These are phyloP conservation scores for Erebia palarica DNA, from an alignment of 2,888 invertebrate genomes.

Conservation along the genomic window DNA sequence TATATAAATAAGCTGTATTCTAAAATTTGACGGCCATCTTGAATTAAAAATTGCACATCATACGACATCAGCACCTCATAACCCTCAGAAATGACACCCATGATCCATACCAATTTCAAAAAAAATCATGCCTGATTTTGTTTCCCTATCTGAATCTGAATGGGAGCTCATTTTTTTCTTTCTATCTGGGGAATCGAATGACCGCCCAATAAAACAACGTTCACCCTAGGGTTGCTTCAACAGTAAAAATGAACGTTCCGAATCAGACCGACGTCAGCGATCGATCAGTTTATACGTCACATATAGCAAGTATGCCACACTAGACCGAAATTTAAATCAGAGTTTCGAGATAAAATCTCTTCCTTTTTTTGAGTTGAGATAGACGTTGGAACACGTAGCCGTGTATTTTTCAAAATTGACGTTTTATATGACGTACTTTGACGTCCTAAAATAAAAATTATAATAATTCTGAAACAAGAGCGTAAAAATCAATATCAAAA, in stretches of 20 bases:
- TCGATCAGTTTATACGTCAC: conserved; percentile 23
- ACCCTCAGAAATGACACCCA: too few species aligned
- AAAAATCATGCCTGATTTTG: neutral
- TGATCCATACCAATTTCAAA: too few species aligned
- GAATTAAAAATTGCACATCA: too few species aligned
- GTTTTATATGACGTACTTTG: too few species aligned
- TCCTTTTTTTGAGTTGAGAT: neutral
- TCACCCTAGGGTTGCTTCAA: neutral
- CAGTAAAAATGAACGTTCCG: conserved; percentile 17
- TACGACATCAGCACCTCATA: too few species aligned
- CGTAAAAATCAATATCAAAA: too few species aligned
- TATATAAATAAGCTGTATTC: too few species aligned
- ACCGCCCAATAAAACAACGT: conserved; percentile 8
- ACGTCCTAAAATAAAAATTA: too few species aligned
- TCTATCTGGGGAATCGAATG: conserved; percentile 1
- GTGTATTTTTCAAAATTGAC: too few species aligned
- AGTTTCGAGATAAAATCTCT: neutral
- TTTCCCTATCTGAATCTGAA: neutral
- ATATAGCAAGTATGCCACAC: neutral
- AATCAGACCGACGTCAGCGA: conserved; percentile 17
- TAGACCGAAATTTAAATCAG: conserved; percentile 13
- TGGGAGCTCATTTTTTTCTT: conserved; percentile 6
- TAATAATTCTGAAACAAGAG: too few species aligned
- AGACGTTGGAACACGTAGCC: neutral
- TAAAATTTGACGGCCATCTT: too few species aligned